Percentiles rank a stretch among this genome's conserved stretches.
These are phyloP conservation scores for Cuniculus paca DNA, from an alignment of 2,797 vertebrate genomes.

Conservation along the genomic window DNA sequence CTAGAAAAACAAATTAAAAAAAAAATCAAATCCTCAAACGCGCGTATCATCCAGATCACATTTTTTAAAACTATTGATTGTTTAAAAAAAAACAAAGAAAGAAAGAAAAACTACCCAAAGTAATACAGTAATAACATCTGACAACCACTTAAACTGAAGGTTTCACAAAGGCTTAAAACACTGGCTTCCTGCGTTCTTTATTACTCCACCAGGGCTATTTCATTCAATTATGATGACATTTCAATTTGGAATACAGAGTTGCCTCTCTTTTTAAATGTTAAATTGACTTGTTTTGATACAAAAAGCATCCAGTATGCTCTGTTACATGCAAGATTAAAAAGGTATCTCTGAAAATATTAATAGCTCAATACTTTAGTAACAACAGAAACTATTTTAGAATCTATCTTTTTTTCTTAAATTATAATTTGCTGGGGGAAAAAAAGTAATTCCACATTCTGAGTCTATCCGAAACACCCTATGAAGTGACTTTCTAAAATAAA, in stretches of 20 bases:
- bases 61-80: conserved; percentile 72
- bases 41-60: background rate
- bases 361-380: conserved; percentile 66
- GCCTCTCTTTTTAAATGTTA: conserved; percentile 74
- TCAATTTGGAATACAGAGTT: conserved; percentile 76
- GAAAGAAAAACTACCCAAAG: conserved; percentile 50
- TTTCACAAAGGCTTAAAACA: conserved; percentile 63
- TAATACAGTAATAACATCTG: conserved; percentile 62
- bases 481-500: conserved; percentile 70
- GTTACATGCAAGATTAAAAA: conserved; percentile 72
- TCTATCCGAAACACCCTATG: conserved; percentile 63
- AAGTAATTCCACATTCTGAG: conserved; percentile 41
- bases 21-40: conserved; percentile 57
- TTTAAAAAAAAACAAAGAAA: background rate
- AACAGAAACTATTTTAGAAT: conserved; percentile 69
- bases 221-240: conserved; percentile 81
- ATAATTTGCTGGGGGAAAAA: conserved; percentile 62
- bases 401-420: conserved; percentile 64
- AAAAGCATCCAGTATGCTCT: conserved; percentile 64
- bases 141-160: conserved; percentile 66
- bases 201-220: conserved; percentile 71
- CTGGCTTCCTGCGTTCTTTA: conserved; percentile 65
- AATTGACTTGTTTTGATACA: conserved; percentile 75
- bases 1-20: conserved; percentile 57
- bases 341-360: conserved; percentile 68